Evolutionary conservation across 2,797 vertebrate species (phyloP), one percentile per base, ranked within the genome.

Genomic region (Chelidonichthys spinosus): DNA sequence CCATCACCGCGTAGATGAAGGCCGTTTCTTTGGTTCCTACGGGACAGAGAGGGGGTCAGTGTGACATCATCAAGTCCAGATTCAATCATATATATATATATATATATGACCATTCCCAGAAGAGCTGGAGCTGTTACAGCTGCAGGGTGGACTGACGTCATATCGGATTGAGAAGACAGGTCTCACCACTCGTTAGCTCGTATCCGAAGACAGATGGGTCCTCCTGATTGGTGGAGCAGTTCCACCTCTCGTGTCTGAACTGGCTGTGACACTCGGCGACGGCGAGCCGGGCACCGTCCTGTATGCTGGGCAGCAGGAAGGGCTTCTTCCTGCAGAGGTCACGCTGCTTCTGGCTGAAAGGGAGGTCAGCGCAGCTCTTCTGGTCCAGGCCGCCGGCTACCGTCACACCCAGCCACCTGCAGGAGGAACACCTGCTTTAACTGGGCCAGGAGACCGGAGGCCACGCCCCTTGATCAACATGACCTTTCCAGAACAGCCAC

Each of bases 231-330:
- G 90, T 95, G 55, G 91, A 94, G 90, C 98, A 99, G 95, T 98
- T 97, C 98, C 98, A 99, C 50, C 98, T 87, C 88, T 99, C 98
- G 72, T 97, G 94, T 63, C 92, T 92, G 92, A 99, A 99, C 92
- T 98, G 98, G 49, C 89, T 96, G 81, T 95, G 94, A 87, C 98
- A 99, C 92, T 98, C 97, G 15, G 93, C 75, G 49, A 98, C 89
- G 66, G 95, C 98, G 61, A 98, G 91, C 3, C 95, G 96, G 4
- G 97, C 97, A 69, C 97, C 98, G 74, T 96, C 96, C 37, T 87
- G 93, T 79, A 99, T 92, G 90, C 95, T 96, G 39, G 96, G 92
- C 83, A 97, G 89, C 86, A 99, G 94, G 85, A 96, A 93, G 0
- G 95, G 95, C 69, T 95, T 97, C 92, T 88, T 93, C 85, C 92